Evolutionary conservation across 2,888 invertebrate genomes (phyloP).

Genomic region (Sepioteuthis lessoniana): DNA sequence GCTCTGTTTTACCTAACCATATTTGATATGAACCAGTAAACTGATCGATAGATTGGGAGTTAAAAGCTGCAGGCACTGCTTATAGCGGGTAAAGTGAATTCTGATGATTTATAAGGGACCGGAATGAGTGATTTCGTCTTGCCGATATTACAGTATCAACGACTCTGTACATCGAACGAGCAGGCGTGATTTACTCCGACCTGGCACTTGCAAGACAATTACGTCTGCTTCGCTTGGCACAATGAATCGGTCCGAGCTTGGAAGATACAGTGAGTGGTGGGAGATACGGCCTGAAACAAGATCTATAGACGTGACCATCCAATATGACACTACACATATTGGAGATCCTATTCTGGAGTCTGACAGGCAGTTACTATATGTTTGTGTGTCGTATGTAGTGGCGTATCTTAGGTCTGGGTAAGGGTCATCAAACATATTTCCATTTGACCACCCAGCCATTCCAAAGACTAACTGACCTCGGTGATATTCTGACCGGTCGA

Average conservation of each 20-base stretch:
- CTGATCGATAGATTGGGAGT: not conserved
- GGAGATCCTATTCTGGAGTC: not conserved
- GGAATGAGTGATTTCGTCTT: not conserved
- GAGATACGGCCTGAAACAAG: not conserved
- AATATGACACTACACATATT: conserved; percentile 3
- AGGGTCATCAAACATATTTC: not conserved
- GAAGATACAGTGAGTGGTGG: not conserved
- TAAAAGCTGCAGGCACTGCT: not conserved
- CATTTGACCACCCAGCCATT: not conserved
- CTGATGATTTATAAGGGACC: not conserved
- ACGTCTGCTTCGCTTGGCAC: not conserved
- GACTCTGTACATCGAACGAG: too few species aligned
- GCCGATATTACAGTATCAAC: not conserved
- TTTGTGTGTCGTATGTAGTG: not conserved
- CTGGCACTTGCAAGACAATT: not conserved
- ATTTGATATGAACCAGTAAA: not conserved
- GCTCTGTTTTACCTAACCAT: not conserved
- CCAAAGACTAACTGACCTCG: not conserved
- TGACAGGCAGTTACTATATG: not conserved
- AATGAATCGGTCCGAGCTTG: not conserved
- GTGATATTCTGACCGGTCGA: not conserved
- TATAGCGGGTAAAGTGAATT: not conserved
- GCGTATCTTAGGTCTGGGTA: not conserved
- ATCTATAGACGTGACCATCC: not conserved
- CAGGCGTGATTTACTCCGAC: not conserved